These are phyloP conservation scores for Phortica okadai DNA, from an alignment of 2,888 invertebrate species.

Conservation along the genomic window DNA sequence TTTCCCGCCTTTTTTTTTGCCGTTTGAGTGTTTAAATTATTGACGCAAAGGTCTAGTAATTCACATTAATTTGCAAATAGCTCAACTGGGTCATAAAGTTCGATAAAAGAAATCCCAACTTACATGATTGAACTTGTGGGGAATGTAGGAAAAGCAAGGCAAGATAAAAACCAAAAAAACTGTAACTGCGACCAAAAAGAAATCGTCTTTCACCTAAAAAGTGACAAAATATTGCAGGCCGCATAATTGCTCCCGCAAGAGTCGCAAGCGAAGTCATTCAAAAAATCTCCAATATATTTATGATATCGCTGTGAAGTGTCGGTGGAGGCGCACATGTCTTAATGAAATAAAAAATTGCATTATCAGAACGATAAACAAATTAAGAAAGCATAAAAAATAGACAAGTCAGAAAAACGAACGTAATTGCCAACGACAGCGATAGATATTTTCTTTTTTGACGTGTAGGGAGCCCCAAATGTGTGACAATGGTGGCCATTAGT, in stretches of 20 bases:
- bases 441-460: slow-evolving; percentile 54
- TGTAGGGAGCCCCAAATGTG: slow-evolving; percentile 41
- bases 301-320: slow-evolving; percentile 58
- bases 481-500: slow-evolving; percentile 57
- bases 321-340: slow-evolving; percentile 19
- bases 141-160: neutral
- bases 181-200: neutral
- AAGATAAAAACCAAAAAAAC: neutral
- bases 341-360: slow-evolving; percentile 65
- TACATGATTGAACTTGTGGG: neutral
- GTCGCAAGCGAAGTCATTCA: slow-evolving; percentile 45
- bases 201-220: slow-evolving; percentile 43
- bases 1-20: too few relatives aligned
- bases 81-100: neutral
- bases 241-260: slow-evolving; percentile 67
- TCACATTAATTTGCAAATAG: neutral
- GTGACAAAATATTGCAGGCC: slow-evolving; percentile 72
- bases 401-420: slow-evolving; percentile 36
- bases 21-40: neutral
- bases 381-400: slow-evolving; percentile 45
- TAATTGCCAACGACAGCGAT: slow-evolving; percentile 41
- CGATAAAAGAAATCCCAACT: neutral
- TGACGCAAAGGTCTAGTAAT: neutral
- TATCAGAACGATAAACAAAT: slow-evolving; percentile 68
- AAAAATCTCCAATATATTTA: slow-evolving; percentile 57